Evolutionary conservation across 2,113 vertebrate genomes (phyloP).

Genomic region (Geococcyx californianus): DNA sequence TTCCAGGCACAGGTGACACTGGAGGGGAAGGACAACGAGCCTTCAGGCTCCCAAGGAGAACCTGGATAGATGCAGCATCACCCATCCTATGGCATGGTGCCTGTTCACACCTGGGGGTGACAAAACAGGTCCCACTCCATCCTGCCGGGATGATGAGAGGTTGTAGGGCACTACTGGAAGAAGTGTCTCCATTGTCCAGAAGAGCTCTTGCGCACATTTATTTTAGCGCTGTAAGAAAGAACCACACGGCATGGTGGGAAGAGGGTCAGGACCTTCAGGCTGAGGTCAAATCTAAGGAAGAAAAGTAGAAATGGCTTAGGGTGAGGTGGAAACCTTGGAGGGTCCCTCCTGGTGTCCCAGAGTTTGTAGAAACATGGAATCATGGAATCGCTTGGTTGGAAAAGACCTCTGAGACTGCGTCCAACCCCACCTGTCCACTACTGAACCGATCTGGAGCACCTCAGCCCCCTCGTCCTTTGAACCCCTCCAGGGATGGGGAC

Average conservation of each 20-base stretch:
- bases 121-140: neutral
- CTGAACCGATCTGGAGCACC: too few relatives aligned
- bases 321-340: neutral
- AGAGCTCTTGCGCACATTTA: neutral
- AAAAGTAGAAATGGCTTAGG: neutral
- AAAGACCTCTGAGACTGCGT: too few relatives aligned
- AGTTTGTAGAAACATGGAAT: too few relatives aligned
- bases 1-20: rapidly evolving
- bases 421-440: too few relatives aligned
- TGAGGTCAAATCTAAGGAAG: neutral
- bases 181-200: neutral
- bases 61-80: neutral
- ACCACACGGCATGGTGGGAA: too few relatives aligned
- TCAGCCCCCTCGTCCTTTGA: too few relatives aligned
- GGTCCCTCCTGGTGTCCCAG: neutral
- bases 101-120: neutral
- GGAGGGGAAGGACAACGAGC: neutral
- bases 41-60: neutral
- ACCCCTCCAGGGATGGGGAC: too few relatives aligned
- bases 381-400: too few relatives aligned
- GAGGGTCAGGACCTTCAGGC: neutral
- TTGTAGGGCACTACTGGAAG: neutral
- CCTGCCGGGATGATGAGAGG: rapidly evolving
- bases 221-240: neutral
- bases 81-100: rapidly evolving